phyloP scores from a whole-genome alignment of 2,113 vertebrate species.

The Stigmatopora argus region DNA sequence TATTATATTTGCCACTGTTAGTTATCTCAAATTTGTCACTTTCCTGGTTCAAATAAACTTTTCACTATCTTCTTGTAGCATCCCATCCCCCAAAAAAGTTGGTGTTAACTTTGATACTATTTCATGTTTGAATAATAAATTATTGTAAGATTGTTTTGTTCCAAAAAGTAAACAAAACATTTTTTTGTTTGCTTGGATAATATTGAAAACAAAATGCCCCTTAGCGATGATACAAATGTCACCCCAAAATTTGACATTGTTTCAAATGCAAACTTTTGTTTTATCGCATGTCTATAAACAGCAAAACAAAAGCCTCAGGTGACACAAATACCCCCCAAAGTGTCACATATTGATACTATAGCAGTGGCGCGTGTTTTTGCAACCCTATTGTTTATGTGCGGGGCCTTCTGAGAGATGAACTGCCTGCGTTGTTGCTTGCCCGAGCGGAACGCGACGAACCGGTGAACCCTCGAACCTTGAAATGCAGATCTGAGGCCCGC shows the following conservation, averaged over 20 bases:
- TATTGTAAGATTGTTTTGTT: too few relatives aligned
- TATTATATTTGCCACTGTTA: too few relatives aligned
- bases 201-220: background rate
- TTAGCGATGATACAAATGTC: background rate
- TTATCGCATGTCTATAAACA: background rate
- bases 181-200: too few relatives aligned
- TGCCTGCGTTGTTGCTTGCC: slow-evolving; percentile 42
- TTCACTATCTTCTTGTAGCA: too few relatives aligned
- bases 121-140: too few relatives aligned
- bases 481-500: slow-evolving; percentile 68
- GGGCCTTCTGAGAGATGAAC: slow-evolving; percentile 30
- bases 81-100: too few relatives aligned
- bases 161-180: too few relatives aligned
- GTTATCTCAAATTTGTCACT: too few relatives aligned
- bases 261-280: background rate
- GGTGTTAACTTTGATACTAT: too few relatives aligned
- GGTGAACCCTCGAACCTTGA: slow-evolving; percentile 68
- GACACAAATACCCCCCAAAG: slow-evolving; percentile 10
- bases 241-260: background rate
- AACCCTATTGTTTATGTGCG: slow-evolving; percentile 45
- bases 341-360: slow-evolving; percentile 4
- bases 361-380: slow-evolving; percentile 9
- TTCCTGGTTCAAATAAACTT: too few relatives aligned
- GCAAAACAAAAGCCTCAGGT: background rate
- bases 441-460: slow-evolving; percentile 58